A percentile compares a stretch with the other conserved stretches of the same genome.
Evolutionary conservation across 2,113 vertebrate genomes (phyloP).

Genomic region (Mandrillus leucophaeus): DNA sequence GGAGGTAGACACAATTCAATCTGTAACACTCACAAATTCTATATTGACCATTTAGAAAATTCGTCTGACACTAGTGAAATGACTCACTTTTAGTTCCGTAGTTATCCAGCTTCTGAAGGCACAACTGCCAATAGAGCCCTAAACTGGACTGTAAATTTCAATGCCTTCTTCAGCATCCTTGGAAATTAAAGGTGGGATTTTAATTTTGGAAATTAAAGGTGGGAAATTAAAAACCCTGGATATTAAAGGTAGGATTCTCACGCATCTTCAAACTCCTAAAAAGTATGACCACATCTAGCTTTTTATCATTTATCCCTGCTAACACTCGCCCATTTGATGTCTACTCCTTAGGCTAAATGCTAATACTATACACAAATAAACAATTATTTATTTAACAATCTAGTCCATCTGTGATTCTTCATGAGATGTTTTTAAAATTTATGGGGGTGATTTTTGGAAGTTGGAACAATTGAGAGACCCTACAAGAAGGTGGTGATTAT

Average conservation of each 20-base stretch:
- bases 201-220: no score
- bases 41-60: neutral
- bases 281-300: neutral
- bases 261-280: neutral
- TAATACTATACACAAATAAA: neutral
- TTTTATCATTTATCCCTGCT: neutral
- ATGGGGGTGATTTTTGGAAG: neutral
- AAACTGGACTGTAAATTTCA: neutral
- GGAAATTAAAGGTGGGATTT: neutral
- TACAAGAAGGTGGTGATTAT: neutral
- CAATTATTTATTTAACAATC: neutral
- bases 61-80: neutral
- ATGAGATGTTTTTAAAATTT: neutral
- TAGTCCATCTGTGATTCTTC: neutral
- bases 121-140: neutral
- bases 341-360: neutral
- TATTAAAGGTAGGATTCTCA: neutral
- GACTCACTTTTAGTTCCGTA: neutral
- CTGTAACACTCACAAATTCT: neutral
- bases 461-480: neutral
- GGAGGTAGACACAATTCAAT: neutral
- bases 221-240: neutral
- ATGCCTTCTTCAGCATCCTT: neutral
- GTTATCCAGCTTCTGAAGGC: neutral
- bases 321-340: neutral